Conservation (phyloP, 2,113 vertebrate genomes). For the Callipepla californica region DNA sequence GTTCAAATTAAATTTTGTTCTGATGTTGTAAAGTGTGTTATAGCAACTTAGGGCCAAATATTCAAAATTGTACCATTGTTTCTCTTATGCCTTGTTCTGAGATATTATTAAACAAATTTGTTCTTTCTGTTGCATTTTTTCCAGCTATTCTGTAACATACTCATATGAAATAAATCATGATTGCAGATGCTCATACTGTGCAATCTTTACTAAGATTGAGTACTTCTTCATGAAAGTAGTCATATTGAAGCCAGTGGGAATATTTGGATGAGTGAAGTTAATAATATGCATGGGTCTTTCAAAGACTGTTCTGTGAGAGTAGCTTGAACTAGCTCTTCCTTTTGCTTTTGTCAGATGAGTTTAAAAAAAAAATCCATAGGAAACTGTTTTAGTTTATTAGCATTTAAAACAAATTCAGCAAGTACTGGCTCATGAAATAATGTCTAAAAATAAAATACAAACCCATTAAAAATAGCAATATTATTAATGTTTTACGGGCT, state of each 20-base stretch:
- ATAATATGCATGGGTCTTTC: not conserved
- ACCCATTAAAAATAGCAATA: not conserved
- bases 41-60: not conserved
- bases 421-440: not conserved
- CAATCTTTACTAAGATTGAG: not conserved
- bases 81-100: not conserved
- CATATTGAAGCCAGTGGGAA: not conserved
- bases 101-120: not conserved
- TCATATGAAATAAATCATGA: not conserved
- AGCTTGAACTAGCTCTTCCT: not conserved
- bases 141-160: not conserved
- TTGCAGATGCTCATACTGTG: not conserved
- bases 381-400: not conserved
- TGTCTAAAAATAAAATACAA: constrained; percentile 5
- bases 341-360: not conserved
- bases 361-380: not conserved
- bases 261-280: not conserved
- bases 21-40: not conserved
- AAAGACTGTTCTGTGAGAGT: not conserved
- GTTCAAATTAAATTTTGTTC: not conserved
- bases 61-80: not conserved
- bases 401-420: not conserved
- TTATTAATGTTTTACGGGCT: no score
- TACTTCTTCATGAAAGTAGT: not conserved
- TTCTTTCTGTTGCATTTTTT: not conserved